Evolutionary conservation across 2,797 vertebrate species (phyloP).

Genomic region (Pseudotriccus pelzelni): DNA sequence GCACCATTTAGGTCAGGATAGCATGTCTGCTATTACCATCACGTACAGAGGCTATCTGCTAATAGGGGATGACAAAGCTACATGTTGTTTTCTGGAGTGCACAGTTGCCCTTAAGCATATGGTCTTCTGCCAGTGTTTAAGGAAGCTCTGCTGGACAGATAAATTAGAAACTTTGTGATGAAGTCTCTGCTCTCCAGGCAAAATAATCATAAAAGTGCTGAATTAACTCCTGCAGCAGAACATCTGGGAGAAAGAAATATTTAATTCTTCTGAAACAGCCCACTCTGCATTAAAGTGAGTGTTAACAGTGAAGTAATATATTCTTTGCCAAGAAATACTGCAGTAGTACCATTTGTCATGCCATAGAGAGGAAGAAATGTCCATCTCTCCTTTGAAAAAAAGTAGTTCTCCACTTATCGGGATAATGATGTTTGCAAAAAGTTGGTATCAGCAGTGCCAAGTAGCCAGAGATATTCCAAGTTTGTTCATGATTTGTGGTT

Average conservation of each 20-base stretch:
- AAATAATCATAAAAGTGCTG: not conserved
- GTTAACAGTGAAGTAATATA: not conserved
- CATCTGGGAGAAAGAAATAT: not conserved
- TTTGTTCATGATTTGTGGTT: not conserved
- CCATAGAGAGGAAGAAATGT: not conserved
- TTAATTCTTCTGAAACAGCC: not conserved
- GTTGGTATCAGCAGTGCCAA: not conserved
- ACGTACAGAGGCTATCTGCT: not conserved
- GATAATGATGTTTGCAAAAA: not conserved
- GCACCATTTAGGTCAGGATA: not conserved
- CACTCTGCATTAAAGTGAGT: not conserved
- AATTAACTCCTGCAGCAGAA: not conserved
- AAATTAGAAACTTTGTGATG: conserved; percentile 1
- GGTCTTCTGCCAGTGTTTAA: not conserved
- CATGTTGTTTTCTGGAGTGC: not conserved
- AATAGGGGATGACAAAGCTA: not conserved
- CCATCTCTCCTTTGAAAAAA: not conserved
- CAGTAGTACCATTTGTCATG: not conserved
- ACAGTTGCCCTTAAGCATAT: conserved; percentile 2
- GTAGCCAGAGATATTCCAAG: not conserved
- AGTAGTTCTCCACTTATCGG: not conserved
- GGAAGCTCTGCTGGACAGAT: not conserved
- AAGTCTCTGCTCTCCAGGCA: not conserved
- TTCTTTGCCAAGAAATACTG: not conserved
- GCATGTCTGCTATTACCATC: not conserved